Conservation (phyloP, 2,113 vertebrate genomes). For the Maccullochella peelii region DNA sequence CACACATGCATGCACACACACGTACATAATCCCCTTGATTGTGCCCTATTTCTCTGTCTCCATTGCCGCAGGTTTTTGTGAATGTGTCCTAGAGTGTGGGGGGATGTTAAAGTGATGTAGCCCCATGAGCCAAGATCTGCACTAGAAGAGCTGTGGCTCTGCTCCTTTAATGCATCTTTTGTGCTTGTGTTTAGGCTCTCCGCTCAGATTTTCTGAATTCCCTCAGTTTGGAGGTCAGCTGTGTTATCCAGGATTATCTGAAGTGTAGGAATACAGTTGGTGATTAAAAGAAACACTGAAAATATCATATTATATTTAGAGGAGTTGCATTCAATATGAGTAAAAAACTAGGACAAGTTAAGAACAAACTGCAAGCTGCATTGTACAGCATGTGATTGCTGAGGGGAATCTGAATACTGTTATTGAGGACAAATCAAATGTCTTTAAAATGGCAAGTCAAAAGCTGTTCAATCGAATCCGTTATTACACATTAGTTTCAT, state of each 20-base stretch:
- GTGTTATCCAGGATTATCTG: constrained; percentile 52
- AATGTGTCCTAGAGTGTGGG: constrained; percentile 58
- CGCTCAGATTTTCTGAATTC: constrained; percentile 34
- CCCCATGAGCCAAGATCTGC: constrained; percentile 59
- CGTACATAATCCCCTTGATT: constrained; percentile 73
- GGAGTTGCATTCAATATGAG: constrained; percentile 2
- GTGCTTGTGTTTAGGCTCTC: constrained; percentile 51
- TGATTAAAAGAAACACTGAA: background rate
- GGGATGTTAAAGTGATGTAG: constrained; percentile 49
- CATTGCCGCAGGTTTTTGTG: constrained; percentile 61
- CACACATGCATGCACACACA: constrained; percentile 16
- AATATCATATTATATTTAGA: constrained; percentile 19
- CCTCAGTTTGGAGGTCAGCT: constrained; percentile 52
- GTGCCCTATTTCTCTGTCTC: constrained; percentile 73
- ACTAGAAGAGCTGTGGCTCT: constrained; percentile 50
- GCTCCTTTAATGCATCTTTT: constrained; percentile 56
- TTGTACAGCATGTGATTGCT: background rate
- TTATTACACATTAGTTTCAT: background rate
- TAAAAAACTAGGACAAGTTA: constrained; percentile 1
- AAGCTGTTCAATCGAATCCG: background rate
- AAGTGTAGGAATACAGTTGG: constrained; percentile 22
- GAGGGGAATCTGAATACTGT: background rate
- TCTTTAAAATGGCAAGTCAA: background rate
- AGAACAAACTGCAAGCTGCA: background rate
- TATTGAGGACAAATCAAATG: constrained; percentile 15